Percentiles rank a stretch among this genome's conserved stretches.
Evolutionary conservation across 2,888 invertebrate genomes (phyloP).

Genomic region (Eupithecia centaureata): DNA sequence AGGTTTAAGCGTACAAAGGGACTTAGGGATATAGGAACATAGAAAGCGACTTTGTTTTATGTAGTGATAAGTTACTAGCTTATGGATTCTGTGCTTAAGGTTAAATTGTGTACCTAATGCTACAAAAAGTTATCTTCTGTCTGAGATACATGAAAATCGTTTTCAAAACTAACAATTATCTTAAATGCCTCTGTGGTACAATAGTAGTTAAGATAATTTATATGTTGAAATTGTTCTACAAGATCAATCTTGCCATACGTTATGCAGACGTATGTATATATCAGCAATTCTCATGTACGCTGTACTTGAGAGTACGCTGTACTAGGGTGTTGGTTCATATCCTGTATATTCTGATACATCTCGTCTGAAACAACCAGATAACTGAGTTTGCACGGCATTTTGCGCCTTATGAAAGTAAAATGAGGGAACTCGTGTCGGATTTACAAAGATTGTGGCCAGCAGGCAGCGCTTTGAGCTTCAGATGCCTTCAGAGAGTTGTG

Average conservation of each 20-base stretch:
- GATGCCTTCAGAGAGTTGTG: background rate
- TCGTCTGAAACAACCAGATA: constrained; percentile 5
- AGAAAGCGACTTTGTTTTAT: no score
- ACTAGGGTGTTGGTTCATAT: background rate
- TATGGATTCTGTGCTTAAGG: no score
- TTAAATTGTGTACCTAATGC: no score
- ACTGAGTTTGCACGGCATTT: constrained; percentile 53
- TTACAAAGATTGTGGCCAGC: constrained; percentile 34
- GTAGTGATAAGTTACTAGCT: no score
- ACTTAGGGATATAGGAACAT: no score
- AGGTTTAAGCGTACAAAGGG: no score
- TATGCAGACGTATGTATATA: background rate
- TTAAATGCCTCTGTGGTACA: no score
- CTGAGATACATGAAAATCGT: no score
- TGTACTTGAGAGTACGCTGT: background rate
- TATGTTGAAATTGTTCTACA: background rate
- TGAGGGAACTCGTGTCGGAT: constrained; percentile 51
- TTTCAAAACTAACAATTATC: no score
- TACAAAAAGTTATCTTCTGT: no score
- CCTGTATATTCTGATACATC: background rate
- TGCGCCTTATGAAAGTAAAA: constrained; percentile 73
- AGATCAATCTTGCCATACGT: background rate
- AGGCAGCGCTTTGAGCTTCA: background rate
- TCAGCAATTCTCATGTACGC: background rate
- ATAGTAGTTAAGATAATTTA: background rate